Evolutionary conservation across 2,888 invertebrate species (phyloP).

Genomic region (Liopterus haemorrhoidalis): DNA sequence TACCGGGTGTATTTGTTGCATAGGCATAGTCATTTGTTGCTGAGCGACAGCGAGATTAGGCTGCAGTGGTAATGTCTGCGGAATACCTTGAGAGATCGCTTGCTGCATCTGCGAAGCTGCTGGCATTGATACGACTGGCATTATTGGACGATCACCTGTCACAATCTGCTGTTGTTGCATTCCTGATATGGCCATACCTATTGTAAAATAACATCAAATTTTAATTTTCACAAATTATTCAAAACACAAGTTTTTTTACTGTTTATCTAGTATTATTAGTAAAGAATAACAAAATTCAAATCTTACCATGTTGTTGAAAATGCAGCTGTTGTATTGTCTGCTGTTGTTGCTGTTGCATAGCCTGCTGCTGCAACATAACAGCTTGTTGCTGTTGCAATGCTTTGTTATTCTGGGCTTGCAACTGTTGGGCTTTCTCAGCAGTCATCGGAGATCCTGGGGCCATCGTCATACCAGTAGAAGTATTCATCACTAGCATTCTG

Average conservation of each 20-base stretch:
- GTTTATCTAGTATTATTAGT: not conserved
- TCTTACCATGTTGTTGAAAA: slow-evolving; percentile 33
- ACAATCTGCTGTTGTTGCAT: slow-evolving; percentile 48
- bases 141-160: slow-evolving; percentile 51
- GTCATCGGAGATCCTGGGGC: slow-evolving; percentile 54
- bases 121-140: slow-evolving; percentile 63
- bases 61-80: slow-evolving; percentile 54
- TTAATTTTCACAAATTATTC: too few relatives aligned
- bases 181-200: slow-evolving; percentile 55
- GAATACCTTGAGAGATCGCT: slow-evolving; percentile 49
- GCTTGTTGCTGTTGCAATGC: slow-evolving; percentile 38
- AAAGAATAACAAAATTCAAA: not conserved
- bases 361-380: slow-evolving; percentile 32
- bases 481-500: slow-evolving; percentile 56
- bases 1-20: slow-evolving; percentile 58
- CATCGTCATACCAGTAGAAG: slow-evolving; percentile 53
- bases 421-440: slow-evolving; percentile 51
- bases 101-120: slow-evolving; percentile 51
- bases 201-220: slow-evolving; percentile 37
- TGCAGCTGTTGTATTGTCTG: slow-evolving; percentile 36
- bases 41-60: slow-evolving; percentile 45
- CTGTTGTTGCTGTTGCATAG: slow-evolving; percentile 41
- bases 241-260: slow-evolving; percentile 6
- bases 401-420: slow-evolving; percentile 46
- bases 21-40: slow-evolving; percentile 46